Conservation (phyloP, 2,113 vertebrate genomes). For the Ibidorhyncha struthersii region DNA sequence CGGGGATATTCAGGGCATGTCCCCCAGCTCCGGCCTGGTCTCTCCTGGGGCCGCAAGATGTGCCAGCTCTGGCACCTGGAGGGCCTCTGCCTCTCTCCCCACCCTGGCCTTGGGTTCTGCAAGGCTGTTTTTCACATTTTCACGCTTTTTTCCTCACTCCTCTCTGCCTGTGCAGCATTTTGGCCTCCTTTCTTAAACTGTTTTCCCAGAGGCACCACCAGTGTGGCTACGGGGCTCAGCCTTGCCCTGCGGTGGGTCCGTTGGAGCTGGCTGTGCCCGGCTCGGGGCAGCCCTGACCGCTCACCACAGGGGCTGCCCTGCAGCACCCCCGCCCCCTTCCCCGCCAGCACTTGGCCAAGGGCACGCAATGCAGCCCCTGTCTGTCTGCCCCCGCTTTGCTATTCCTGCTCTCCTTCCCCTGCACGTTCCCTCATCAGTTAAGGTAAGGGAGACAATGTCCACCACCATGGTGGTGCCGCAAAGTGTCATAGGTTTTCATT, state of each 20-base stretch:
- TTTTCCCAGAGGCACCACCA: not conserved
- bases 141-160: not conserved
- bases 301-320: not conserved
- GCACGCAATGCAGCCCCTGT: too few species aligned
- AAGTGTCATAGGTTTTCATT: rapidly evolving
- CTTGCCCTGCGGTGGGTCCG: rapidly evolving
- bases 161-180: not conserved
- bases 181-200: not conserved
- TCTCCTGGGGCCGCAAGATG: not conserved
- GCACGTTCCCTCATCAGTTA: not conserved
- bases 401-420: not conserved
- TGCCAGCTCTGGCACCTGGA: not conserved
- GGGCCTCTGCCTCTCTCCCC: too few species aligned
- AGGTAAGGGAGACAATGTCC: not conserved
- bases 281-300: rapidly evolving
- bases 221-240: rapidly evolving
- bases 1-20: not conserved
- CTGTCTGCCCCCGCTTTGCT: not conserved
- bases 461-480: rapidly evolving
- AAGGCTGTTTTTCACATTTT: not conserved
- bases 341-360: rapidly evolving
- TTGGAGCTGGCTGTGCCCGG: rapidly evolving
- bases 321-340: too few species aligned
- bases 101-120: rapidly evolving
- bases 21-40: not conserved